Percentiles rank a stretch among this genome's conserved stretches.
Evolutionary conservation across 2,888 invertebrate species (phyloP).

Genomic region (Pimpla rufipes): DNA sequence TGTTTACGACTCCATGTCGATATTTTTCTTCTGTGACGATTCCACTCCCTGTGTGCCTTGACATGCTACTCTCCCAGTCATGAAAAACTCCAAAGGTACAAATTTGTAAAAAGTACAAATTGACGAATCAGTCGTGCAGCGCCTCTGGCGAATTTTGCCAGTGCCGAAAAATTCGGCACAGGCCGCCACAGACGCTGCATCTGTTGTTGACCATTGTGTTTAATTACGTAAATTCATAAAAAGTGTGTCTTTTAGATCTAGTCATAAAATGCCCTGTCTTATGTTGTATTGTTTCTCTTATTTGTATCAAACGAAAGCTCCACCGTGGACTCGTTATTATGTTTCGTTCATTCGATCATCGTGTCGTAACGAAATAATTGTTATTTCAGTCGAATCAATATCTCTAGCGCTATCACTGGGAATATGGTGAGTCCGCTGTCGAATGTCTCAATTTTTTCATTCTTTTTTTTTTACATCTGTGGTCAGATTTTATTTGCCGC

Average conservation of each 20-base stretch:
- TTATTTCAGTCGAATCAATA: constrained; percentile 76
- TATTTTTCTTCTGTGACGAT: constrained; percentile 28
- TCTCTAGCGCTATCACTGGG: constrained; percentile 70
- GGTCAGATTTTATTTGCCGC: neutral
- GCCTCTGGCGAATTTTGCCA: neutral
- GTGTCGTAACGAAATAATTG: constrained; percentile 45
- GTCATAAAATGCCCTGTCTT: constrained; percentile 71
- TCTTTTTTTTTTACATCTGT: neutral
- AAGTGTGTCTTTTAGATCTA: constrained; percentile 57
- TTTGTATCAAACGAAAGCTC: constrained; percentile 58
- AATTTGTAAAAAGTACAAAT: constrained; percentile 21
- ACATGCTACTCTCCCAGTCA: neutral
- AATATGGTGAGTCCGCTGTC: constrained; percentile 65
- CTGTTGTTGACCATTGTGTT: constrained; percentile 6
- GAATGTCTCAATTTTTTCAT: neutral
- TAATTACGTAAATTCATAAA: constrained; percentile 64
- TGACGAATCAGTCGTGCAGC: constrained; percentile 29
- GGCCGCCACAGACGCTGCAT: neutral
- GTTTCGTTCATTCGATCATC: constrained; percentile 48
- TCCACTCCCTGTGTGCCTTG: neutral
- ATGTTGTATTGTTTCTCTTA: constrained; percentile 75
- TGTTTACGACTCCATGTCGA: constrained; percentile 40
- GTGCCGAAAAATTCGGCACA: too few species aligned
- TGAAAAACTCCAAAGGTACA: constrained; percentile 20
- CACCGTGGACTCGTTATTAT: constrained; percentile 72